Percentiles rank a stretch among this genome's conserved stretches.
Evolutionary conservation across 2,113 vertebrate species (phyloP).

Genomic region (Butorides virescens): DNA sequence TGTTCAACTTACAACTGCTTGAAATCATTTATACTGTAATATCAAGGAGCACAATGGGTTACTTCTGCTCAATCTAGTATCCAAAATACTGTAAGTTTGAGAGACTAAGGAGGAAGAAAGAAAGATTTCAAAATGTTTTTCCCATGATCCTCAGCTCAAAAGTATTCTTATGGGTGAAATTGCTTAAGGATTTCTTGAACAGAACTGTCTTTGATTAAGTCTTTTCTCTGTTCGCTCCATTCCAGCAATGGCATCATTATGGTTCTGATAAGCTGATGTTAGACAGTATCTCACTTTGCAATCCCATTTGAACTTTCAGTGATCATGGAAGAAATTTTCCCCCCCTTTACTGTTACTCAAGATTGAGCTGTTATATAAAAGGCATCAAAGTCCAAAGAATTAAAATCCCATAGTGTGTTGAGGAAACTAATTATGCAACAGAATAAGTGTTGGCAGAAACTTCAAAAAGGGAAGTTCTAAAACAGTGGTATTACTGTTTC

Average conservation of each 20-base stretch:
- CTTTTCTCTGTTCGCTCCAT: slow-evolving; percentile 33
- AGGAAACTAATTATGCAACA: slow-evolving; percentile 7
- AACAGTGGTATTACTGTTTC: slow-evolving; percentile 22
- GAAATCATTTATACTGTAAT: background rate
- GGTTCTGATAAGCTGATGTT: slow-evolving; percentile 57
- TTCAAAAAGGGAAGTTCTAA: slow-evolving; percentile 24
- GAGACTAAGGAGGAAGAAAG: slow-evolving; percentile 43
- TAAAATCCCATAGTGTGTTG: slow-evolving; percentile 47
- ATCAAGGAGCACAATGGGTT: background rate
- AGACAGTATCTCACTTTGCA: slow-evolving; percentile 1
- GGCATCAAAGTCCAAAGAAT: slow-evolving; percentile 2
- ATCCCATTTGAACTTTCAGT: slow-evolving; percentile 28
- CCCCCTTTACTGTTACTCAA: background rate
- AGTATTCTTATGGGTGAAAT: slow-evolving; percentile 65
- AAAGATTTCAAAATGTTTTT: slow-evolving; percentile 43
- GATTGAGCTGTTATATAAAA: slow-evolving; percentile 45
- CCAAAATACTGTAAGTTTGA: background rate
- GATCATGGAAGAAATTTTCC: background rate
- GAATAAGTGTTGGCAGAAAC: background rate
- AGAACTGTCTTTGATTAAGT: slow-evolving; percentile 65
- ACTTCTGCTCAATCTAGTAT: background rate
- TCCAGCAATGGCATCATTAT: slow-evolving; percentile 37
- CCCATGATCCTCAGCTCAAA: slow-evolving; percentile 46
- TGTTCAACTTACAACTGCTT: background rate
- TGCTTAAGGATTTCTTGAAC: slow-evolving; percentile 66